Base-by-base conservation (phyloP, 2,797 vertebrate species). In the Halcyon badia region DNA sequence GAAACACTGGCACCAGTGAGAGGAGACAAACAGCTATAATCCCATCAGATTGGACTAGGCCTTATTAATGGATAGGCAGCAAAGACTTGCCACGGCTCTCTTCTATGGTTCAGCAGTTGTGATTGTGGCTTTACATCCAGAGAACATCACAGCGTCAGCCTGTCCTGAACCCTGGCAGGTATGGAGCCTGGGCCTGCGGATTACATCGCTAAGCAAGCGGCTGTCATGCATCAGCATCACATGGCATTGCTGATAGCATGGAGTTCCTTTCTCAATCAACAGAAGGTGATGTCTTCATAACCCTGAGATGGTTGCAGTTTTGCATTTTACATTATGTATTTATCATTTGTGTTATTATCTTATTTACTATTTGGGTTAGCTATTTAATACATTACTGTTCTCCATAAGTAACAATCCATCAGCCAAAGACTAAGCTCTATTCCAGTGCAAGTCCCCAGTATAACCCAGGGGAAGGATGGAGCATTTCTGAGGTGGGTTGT, bases 161-260 rank as follows among this genome's bases (percentile, higher is more conserved):
- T 1, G 3, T 6, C 8, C n/a, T 6, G 26, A 1, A 21, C 5
- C 66, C 52, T 30, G 6, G 0, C 35, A 54, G 70, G 10, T 2
- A 0, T 6, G 17, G 39, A 48, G 57, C 46, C 85, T 7, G 46
- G 24, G 77, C 62, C 33, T 19, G 15, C 1, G 2, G 1, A 3
- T 5, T 7, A 15, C 58, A 6, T 33, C 1, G 2, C 41, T 15
- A 3, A 16, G 46, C 39, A 15, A 9, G 6, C 9, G 39, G 10
- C 66, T 52, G 70, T 12, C 65, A 11, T 28, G 20, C 31, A 1
- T 10, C 18, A 4, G 22, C 12, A 5, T 8, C 17, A 21, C 80
- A 37, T 2, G 3, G 30, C 30, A 21, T 0, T 46, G 68, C 70
- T 84, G 57, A 15, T 31, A 51, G 3, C 54, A 5, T 5, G 5